Percentiles rank a stretch among this genome's conserved stretches.
phyloP scores from a whole-genome alignment of 2,888 invertebrate genomes.

The Dolomedes plantarius region DNA sequence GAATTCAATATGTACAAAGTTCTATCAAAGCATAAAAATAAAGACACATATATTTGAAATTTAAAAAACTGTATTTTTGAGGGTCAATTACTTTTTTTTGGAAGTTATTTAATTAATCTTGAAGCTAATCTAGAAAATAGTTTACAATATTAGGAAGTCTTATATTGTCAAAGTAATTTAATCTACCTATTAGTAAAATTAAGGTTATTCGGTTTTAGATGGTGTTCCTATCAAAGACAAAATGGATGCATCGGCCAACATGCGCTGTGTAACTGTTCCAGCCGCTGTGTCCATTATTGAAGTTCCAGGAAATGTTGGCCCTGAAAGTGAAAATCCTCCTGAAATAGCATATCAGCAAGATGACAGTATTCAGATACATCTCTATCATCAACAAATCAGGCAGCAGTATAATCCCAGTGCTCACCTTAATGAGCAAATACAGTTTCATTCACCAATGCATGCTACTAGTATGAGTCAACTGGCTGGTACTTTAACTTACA shows the following conservation, averaged over 20 bases:
- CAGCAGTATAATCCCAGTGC: constrained; percentile 65
- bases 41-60: too few species aligned
- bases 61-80: too few species aligned
- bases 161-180: too few species aligned
- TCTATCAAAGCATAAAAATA: too few species aligned
- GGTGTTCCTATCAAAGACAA: constrained; percentile 50
- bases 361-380: constrained; percentile 72
- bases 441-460: constrained; percentile 29
- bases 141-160: too few species aligned
- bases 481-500: constrained; percentile 14
- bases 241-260: constrained; percentile 25
- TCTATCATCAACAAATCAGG: constrained; percentile 73
- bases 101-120: too few species aligned
- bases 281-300: constrained; percentile 60
- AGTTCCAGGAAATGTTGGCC: constrained; percentile 43
- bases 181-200: too few species aligned
- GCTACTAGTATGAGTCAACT: constrained; percentile 25
- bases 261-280: constrained; percentile 44
- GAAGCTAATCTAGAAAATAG: too few species aligned
- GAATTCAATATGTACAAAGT: too few species aligned
- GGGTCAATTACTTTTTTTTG: too few species aligned
- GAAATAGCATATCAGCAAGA: constrained; percentile 72
- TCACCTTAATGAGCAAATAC: constrained; percentile 35
- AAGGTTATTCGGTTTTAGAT: too few species aligned
- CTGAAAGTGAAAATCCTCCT: constrained; percentile 41